Evolutionary conservation across 2,113 vertebrate genomes (phyloP), one percentile per base, ranked within the genome.

Genomic region (Albula goreensis): DNA sequence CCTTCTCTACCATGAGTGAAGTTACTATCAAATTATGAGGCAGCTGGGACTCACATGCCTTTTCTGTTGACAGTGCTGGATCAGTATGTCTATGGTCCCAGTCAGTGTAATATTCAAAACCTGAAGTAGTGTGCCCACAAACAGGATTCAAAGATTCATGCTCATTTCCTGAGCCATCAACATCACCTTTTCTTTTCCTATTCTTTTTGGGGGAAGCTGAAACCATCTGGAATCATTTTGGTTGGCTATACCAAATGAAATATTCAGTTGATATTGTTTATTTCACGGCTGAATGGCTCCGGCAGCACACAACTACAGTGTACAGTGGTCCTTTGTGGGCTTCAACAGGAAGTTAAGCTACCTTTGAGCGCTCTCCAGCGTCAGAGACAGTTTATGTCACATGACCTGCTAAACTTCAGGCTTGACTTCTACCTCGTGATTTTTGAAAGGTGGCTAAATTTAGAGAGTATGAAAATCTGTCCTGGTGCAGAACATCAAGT

Each of bases 1-100:
- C 88, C 25, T 70, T 88, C n/a, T 84, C 57, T 83, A n/a, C 22
- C n/a, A 41, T 41, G 31, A 41, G 31, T 41, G 31, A 41, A 41
- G 31, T 41, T 3, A 22, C 17, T 19, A 4, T 15, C 60, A 66
- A 15, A 22, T 5, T 19, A 66, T 22, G 3, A 22, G 17, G 22
- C 3, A 19, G 60, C 60, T 5, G 60, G 60, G 60, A 66, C 22
- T 66, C 60, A 5, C 15, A 66, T 19, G 17, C 57, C 60, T 66
- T 15, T 22, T 66, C 60, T 66, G 60, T 66, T 66, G 15, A 41
- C 31, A 41, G 31, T 41, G 31, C 1, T 41, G 31, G 31, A 41
- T 41, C 31, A 41, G 31, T 41, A 41, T 41, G 31, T 41, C 31
- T 41, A 41, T 41, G 31, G 31, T 41, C 31, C 31, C 31, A 41